Conservation (phyloP, 2,113 vertebrate species). For the Amphilophus citrinellus region DNA sequence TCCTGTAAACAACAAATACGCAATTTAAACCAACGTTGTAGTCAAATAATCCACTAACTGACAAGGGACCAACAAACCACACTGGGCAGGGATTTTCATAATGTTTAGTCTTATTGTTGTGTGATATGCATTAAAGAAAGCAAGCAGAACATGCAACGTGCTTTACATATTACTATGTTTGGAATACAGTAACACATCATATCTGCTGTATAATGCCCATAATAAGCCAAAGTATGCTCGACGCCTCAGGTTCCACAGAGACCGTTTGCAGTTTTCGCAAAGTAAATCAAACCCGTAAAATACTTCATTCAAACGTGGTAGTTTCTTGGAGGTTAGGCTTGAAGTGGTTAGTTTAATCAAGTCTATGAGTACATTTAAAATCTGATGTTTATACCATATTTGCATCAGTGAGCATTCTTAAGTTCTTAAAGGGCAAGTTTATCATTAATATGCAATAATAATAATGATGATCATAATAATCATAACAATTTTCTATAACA, state of each 20-base stretch:
- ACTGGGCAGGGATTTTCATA: too few species aligned
- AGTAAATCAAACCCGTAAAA: too few species aligned
- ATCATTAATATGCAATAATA: not conserved
- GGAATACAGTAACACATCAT: not conserved
- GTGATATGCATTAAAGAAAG: not conserved
- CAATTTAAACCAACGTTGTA: not conserved
- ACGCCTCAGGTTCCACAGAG: not conserved
- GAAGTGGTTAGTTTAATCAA: too few species aligned
- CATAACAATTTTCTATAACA: not conserved
- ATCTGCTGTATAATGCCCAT: too few species aligned
- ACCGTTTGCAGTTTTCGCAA: too few species aligned
- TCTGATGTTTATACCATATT: not conserved
- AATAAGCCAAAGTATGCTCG: not conserved
- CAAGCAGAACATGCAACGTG: not conserved
- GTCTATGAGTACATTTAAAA: not conserved
- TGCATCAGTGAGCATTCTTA: not conserved
- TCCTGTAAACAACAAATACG: constrained; percentile 73
- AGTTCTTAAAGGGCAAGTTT: not conserved
- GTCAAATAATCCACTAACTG: not conserved
- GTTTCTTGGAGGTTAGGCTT: too few species aligned
- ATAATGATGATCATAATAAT: not conserved
- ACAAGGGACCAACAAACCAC: not conserved
- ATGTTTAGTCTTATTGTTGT: too few species aligned
- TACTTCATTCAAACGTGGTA: too few species aligned
- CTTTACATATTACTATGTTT: not conserved